Evolutionary conservation across 2,797 vertebrate genomes (phyloP).

Genomic region (Dryobates pubescens): DNA sequence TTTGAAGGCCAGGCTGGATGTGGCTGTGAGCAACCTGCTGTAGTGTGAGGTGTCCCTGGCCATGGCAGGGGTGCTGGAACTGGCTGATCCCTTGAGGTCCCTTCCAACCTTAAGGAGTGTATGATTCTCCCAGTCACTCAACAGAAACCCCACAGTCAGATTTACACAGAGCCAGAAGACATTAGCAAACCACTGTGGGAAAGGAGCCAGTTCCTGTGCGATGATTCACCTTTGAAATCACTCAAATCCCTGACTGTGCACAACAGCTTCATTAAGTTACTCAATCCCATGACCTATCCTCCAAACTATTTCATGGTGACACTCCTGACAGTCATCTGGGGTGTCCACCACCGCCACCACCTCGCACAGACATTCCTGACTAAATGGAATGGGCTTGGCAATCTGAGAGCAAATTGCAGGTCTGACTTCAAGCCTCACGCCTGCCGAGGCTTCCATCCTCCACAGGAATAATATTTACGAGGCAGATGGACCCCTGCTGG

Average conservation of each 20-base stretch:
- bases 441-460: not conserved
- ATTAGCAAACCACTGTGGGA: not conserved
- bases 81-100: too few species aligned
- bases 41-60: too few species aligned
- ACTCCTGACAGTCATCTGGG: not conserved
- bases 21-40: too few species aligned
- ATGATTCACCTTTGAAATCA: not conserved
- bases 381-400: not conserved
- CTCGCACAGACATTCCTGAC: not conserved
- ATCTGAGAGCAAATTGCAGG: not conserved
- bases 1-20: too few species aligned
- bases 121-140: not conserved
- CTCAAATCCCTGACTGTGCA: not conserved
- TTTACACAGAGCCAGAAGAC: not conserved
- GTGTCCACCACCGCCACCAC: too few species aligned
- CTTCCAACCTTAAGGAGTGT: too few species aligned
- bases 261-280: not conserved
- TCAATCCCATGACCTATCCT: not conserved
- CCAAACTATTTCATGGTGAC: not conserved
- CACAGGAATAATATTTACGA: conserved; percentile 35
- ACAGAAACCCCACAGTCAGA: not conserved
- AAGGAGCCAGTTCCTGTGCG: not conserved
- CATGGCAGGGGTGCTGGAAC: too few species aligned
- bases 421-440: not conserved
- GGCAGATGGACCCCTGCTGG: not conserved